phyloP scores from a whole-genome alignment of 2,888 invertebrate genomes.

The Gortyna flavago region DNA sequence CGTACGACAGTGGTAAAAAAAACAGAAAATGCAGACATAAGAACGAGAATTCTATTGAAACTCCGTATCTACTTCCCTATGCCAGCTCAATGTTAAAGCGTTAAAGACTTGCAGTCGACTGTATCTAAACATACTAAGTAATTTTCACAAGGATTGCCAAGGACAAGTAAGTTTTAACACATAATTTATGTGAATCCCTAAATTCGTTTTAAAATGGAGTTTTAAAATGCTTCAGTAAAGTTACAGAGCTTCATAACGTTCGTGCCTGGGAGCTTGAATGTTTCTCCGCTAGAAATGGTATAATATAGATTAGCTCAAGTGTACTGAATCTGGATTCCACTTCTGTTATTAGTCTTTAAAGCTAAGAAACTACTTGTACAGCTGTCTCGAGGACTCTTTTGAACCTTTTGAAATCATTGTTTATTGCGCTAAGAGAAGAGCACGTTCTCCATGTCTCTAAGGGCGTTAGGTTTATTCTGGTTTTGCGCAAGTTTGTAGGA shows the following conservation, averaged over 20 bases:
- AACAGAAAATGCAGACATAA: too few species aligned
- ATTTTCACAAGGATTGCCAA: too few species aligned
- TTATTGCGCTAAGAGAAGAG: not conserved
- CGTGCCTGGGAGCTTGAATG: not conserved
- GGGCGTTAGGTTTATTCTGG: not conserved
- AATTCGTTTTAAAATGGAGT: not conserved
- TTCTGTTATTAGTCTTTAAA: not conserved
- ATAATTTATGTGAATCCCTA: too few species aligned
- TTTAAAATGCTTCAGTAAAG: not conserved
- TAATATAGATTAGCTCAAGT: not conserved
- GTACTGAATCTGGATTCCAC: not conserved
- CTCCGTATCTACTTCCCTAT: too few species aligned
- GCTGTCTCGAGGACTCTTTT: slow-evolving; percentile 1
- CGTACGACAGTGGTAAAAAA: too few species aligned
- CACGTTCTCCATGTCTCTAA: not conserved
- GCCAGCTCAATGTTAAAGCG: too few species aligned
- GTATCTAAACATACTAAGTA: too few species aligned
- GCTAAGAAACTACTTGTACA: slow-evolving; percentile 25
- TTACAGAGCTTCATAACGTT: not conserved
- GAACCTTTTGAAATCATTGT: slow-evolving; percentile 21
- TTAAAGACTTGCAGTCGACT: too few species aligned
- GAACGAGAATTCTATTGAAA: too few species aligned
- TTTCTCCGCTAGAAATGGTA: not conserved
- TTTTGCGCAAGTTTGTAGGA: not conserved
- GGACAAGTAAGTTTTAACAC: too few species aligned